Percentiles rank a stretch among this genome's conserved stretches.
These are phyloP conservation scores for Dione juno DNA, from an alignment of 2,888 invertebrate genomes.

Conservation along the genomic window DNA sequence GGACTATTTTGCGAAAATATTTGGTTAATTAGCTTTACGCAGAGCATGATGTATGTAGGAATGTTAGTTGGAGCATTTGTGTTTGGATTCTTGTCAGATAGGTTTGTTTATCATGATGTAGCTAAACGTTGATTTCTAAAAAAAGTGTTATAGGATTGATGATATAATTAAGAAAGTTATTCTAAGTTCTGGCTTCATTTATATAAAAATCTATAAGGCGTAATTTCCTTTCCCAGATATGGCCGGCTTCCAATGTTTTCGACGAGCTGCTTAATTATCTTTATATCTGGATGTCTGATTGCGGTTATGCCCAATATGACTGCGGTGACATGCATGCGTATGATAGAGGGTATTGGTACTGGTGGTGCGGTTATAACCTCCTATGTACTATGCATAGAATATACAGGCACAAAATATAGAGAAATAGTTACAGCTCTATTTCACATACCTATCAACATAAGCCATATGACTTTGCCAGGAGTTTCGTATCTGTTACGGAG, in stretches of 20 bases:
- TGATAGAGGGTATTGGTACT: conserved; percentile 64
- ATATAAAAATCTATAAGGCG: neutral
- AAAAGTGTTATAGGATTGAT: no score
- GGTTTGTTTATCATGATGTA: conserved; percentile 50
- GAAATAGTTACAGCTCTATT: conserved; percentile 64
- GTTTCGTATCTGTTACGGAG: conserved; percentile 65
- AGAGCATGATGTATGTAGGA: conserved; percentile 65
- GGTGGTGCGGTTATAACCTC: conserved; percentile 68
- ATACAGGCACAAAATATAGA: conserved; percentile 60
- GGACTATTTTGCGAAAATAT: conserved; percentile 55
- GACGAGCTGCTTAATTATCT: conserved; percentile 53
- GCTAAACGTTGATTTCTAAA: no score
- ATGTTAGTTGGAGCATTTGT: conserved; percentile 61
- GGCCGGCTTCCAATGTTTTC: conserved; percentile 62
- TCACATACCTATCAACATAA: conserved; percentile 66
- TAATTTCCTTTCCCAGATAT: conserved; percentile 53
- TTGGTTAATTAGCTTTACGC: conserved; percentile 66
- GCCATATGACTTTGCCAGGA: conserved; percentile 63
- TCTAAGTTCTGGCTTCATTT: no score
- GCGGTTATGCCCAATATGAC: conserved; percentile 57
- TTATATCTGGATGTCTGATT: conserved; percentile 59
- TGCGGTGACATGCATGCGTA: conserved; percentile 60
- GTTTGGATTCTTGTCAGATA: conserved; percentile 69
- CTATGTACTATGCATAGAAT: conserved; percentile 67
- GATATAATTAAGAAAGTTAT: no score